A percentile compares a stretch with the other conserved stretches of the same genome.
phyloP scores from a whole-genome alignment of 2,113 vertebrate genomes.

The Tachysurus fulvidraco region DNA sequence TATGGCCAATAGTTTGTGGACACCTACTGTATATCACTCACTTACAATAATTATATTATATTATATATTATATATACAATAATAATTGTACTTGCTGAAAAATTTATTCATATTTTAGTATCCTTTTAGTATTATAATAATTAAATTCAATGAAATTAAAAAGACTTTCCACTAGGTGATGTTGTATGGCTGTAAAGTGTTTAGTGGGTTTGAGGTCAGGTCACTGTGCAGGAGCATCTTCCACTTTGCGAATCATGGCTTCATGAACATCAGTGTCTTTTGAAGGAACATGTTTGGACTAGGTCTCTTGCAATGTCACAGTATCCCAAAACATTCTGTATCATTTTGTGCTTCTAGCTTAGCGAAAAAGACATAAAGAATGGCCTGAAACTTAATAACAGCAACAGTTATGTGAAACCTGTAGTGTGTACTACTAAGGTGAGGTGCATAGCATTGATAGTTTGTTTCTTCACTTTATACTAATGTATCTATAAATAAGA shows the following conservation, averaged over 20 bases:
- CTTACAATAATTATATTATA: not conserved
- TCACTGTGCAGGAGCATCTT: too few relatives aligned
- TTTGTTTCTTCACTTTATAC: not conserved
- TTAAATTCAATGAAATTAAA: not conserved
- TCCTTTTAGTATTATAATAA: not conserved
- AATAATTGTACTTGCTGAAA: not conserved
- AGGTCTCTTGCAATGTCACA: not conserved
- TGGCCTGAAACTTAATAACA: not conserved
- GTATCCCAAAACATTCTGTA: not conserved
- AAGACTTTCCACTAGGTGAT: not conserved
- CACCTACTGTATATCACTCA: not conserved
- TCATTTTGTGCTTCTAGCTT: not conserved
- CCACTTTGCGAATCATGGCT: not conserved
- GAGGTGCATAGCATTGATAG: not conserved
- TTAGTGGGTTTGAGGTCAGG: not conserved
- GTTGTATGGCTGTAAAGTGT: not conserved
- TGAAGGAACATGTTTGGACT: not conserved
- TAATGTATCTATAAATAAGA: not conserved
- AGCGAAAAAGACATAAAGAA: not conserved
- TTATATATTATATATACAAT: too few relatives aligned
- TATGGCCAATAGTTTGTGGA: not conserved
- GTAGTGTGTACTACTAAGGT: too few relatives aligned
- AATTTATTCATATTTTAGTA: not conserved
- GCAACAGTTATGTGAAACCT: not conserved
- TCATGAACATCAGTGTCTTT: not conserved